A percentile compares a stretch with the other conserved stretches of the same genome.
These are phyloP conservation scores for Gobionotothen gibberifrons DNA, from an alignment of 2,797 vertebrate genomes.

Conservation along the genomic window DNA sequence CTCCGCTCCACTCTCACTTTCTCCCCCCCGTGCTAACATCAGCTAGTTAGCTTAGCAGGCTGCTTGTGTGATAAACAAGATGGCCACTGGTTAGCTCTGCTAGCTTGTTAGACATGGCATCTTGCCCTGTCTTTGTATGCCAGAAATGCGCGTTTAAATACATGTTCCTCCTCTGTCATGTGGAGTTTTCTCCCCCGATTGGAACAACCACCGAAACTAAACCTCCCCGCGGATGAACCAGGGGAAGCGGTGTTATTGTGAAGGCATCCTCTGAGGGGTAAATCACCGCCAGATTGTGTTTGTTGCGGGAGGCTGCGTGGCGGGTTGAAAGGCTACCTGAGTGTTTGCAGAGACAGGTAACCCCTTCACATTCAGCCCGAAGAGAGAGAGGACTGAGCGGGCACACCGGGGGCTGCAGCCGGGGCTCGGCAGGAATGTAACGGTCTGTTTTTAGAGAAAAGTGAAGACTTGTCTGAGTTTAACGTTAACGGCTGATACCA, in stretches of 20 bases:
- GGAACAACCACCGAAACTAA: fast-evolving
- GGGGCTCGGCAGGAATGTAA: not conserved
- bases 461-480: not conserved
- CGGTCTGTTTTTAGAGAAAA: not conserved
- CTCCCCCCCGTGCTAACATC: constrained; percentile 46
- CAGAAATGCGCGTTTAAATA: not conserved
- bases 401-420: not conserved
- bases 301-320: constrained; percentile 56
- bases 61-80: constrained; percentile 78
- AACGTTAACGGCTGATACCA: not conserved
- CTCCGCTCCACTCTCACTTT: constrained; percentile 71
- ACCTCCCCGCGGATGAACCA: fast-evolving
- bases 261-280: constrained; percentile 9
- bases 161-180: constrained; percentile 3
- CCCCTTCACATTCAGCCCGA: not conserved
- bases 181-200: not conserved
- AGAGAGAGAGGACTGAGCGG: not conserved
- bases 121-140: constrained; percentile 77
- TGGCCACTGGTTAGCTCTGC: constrained; percentile 81
- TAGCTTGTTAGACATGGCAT: constrained; percentile 71
- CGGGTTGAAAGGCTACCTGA: constrained; percentile 51
- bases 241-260: not conserved
- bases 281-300: constrained; percentile 60
- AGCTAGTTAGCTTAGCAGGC: constrained; percentile 61
- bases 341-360: constrained; percentile 36